These are phyloP conservation scores for Orchestia grillus DNA, from an alignment of 1,140 invertebrate genomes.

Conservation along the genomic window DNA sequence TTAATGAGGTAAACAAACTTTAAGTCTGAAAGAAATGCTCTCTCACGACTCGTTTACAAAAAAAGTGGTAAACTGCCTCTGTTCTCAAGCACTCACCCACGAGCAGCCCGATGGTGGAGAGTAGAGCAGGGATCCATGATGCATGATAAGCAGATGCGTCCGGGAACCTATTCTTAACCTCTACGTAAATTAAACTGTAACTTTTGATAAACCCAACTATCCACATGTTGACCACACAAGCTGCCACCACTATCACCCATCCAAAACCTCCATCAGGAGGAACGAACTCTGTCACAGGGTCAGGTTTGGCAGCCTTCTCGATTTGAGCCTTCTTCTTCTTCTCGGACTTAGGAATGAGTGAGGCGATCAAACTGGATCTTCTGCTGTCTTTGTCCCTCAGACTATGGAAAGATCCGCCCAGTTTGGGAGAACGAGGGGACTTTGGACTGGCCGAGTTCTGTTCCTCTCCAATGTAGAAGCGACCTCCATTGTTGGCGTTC, in stretches of 20 bases:
- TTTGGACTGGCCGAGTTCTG: background rate
- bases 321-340: background rate
- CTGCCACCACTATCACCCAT: slow-evolving; percentile 84
- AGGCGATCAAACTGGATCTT: background rate
- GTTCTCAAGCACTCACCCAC: slow-evolving; percentile 74
- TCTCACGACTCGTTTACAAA: background rate
- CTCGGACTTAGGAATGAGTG: background rate
- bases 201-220: slow-evolving; percentile 72
- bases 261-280: slow-evolving; percentile 84
- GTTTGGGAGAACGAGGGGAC: background rate
- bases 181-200: slow-evolving; percentile 71
- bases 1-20: background rate
- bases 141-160: slow-evolving; percentile 79
- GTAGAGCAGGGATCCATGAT: slow-evolving; percentile 81
- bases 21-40: background rate
- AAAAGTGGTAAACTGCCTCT: background rate
- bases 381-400: background rate
- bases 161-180: slow-evolving; percentile 70
- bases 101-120: slow-evolving; percentile 81
- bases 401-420: background rate
- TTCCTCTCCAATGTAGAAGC: slow-evolving; percentile 23
- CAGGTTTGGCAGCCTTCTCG: background rate
- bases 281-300: slow-evolving; percentile 70
- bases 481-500: background rate
- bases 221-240: slow-evolving; percentile 79